Evolutionary conservation across 1,140 invertebrate genomes (phyloP).

Genomic region (Heliconius hewitsoni): DNA sequence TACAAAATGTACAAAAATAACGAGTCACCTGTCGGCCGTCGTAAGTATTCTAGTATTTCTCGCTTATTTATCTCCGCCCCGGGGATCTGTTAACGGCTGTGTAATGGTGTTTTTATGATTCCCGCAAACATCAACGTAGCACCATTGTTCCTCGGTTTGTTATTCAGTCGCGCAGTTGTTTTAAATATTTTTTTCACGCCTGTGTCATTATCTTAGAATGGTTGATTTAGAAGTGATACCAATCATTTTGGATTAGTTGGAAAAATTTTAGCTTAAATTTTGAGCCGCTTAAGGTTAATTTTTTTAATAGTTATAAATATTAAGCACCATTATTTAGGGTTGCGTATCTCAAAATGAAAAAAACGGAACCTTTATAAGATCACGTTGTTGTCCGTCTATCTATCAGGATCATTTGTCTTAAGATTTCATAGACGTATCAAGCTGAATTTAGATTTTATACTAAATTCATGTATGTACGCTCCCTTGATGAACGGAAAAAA

Average conservation of each 20-base stretch:
- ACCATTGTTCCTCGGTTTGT: slow-evolving; percentile 35
- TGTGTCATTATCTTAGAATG: slow-evolving; percentile 22
- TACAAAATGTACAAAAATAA: slow-evolving; percentile 22
- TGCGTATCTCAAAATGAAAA: too few species aligned
- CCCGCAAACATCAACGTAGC: slow-evolving; percentile 31
- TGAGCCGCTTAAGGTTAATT: too few species aligned
- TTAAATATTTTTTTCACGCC: slow-evolving; percentile 29
- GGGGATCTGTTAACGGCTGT: slow-evolving; percentile 44
- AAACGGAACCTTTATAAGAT: too few species aligned
- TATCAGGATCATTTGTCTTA: too few species aligned
- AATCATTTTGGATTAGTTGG: background rate
- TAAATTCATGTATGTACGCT: too few species aligned
- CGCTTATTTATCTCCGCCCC: slow-evolving; percentile 30
- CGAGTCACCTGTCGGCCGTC: slow-evolving; percentile 26
- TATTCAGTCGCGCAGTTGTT: slow-evolving; percentile 24
- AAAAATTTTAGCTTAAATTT: background rate
- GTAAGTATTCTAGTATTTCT: slow-evolving; percentile 32
- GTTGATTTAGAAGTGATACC: background rate
- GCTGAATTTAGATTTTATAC: too few species aligned
- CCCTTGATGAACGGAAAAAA: too few species aligned
- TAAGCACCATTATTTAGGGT: too few species aligned
- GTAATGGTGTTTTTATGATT: slow-evolving; percentile 53
- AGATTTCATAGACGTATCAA: too few species aligned
- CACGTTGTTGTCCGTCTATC: too few species aligned
- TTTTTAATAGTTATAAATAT: too few species aligned